Evolutionary conservation across 1,140 invertebrate genomes (phyloP), one percentile per base, ranked within the genome.

Genomic region (Belonocnema kinseyi): DNA sequence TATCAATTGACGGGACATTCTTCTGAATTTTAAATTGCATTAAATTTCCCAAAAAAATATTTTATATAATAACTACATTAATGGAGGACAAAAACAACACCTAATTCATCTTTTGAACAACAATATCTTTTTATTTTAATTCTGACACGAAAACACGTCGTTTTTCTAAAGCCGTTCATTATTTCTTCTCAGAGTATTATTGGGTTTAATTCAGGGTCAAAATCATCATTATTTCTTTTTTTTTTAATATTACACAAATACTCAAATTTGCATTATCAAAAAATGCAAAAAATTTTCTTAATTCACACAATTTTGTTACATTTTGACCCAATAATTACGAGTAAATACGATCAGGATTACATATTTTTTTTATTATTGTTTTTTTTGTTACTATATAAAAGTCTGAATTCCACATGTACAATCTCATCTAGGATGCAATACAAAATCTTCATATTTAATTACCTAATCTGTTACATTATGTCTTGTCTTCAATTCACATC

Each of bases 51-150:
- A n/a, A 1, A 17, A 54, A 54, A 17, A 10, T n/a, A 54, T 17
- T 14, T 53, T 53, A 6, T 16, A 54, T 19, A 54, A 19, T 54
- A 54, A 54, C n/a, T 54, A 54, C 10, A 54, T 54, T 54, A 54
- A n/a, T 54, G 53, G 13, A 54, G 53, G 53, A 54, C 53, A 54
- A 54, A 54, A 54, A 54, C 17, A 54, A 54, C 53, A 54, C n/a
- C 53, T 54, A 54, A 54, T 17, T 54, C 19, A 17, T 17, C n/a
- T 54, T 54, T 54, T 54, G 53, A 54, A 54, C 53, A 54, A 54
- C 17, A 54, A n/a, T 19, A 54, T 54, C 8, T 0, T 54, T 54
- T 54, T 54, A 54, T 54, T 54, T 54, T 54, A 54, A 54, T 19
- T 54, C 17, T 16, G 53, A 54, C 53, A 54, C 53, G 17, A 0